A percentile compares a stretch with the other conserved stretches of the same genome.
These are phyloP conservation scores for Pantherophis alleghaniensis DNA, from an alignment of 2,797 vertebrate genomes.

Conservation along the genomic window DNA sequence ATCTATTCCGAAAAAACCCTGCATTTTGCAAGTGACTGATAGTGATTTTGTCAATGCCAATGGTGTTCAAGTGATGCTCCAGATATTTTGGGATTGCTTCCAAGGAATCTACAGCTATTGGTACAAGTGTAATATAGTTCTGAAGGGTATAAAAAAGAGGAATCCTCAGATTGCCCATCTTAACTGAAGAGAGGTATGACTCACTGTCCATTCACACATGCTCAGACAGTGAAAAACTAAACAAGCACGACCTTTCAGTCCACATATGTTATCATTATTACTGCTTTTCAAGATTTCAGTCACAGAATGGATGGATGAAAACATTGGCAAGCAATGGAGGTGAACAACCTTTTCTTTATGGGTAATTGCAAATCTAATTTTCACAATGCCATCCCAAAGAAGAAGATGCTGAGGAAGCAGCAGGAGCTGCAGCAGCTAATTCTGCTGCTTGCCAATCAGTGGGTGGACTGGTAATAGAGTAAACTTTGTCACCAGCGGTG, in stretches of 20 bases:
- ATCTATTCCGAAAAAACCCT: neutral
- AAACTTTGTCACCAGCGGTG: neutral
- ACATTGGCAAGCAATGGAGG: neutral
- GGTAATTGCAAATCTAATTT: neutral
- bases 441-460: neutral
- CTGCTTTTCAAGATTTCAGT: neutral
- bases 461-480: neutral
- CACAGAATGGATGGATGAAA: neutral
- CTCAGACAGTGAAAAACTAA: neutral
- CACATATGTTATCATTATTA: neutral
- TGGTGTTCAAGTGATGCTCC: neutral
- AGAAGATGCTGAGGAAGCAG: neutral
- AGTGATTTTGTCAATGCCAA: neutral
- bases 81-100: neutral
- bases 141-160: neutral
- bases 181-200: neutral
- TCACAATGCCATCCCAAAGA: neutral
- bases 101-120: neutral
- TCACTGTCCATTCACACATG: neutral
- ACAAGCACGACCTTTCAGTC: neutral
- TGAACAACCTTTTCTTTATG: neutral
- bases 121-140: neutral
- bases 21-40: neutral
- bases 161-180: neutral
- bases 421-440: neutral